phyloP scores from a whole-genome alignment of 1,140 invertebrate genomes.

The Chrysopa pallens region DNA sequence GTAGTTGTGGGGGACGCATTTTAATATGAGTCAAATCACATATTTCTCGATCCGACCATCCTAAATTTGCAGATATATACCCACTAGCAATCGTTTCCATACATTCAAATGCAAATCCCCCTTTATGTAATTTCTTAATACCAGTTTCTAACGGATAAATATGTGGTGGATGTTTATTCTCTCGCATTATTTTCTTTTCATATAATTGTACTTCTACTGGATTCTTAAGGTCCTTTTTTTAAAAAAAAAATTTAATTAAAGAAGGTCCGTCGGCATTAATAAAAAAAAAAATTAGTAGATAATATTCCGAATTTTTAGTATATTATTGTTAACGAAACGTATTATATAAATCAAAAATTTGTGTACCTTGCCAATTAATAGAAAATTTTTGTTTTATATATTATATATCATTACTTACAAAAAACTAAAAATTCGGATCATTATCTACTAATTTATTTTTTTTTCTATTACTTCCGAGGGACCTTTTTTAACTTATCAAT shows the following conservation, averaged over 20 bases:
- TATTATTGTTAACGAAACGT: too few relatives aligned
- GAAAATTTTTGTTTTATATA: too few relatives aligned
- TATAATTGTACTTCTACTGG: conserved; percentile 30
- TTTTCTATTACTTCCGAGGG: too few relatives aligned
- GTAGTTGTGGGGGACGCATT: conserved; percentile 31
- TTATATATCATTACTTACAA: too few relatives aligned
- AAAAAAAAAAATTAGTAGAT: too few relatives aligned
- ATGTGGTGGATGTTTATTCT: conserved; percentile 11
- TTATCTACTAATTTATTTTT: too few relatives aligned
- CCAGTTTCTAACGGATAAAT: background rate
- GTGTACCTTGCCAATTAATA: too few relatives aligned
- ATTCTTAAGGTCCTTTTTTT: conserved; percentile 34
- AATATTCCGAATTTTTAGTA: too few relatives aligned
- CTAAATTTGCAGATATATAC: conserved; percentile 37
- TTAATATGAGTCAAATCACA: conserved; percentile 38
- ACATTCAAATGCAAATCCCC: conserved; percentile 37
- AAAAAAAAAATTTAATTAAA: conserved; percentile 3
- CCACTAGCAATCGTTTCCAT: conserved; percentile 33
- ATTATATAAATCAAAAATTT: too few relatives aligned
- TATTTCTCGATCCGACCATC: conserved; percentile 36
- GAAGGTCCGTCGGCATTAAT: too few relatives aligned
- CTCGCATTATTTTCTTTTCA: conserved; percentile 22
- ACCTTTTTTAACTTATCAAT: too few relatives aligned
- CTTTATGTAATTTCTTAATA: conserved; percentile 1
- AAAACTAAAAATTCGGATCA: too few relatives aligned